phyloP scores from a whole-genome alignment of 1,140 invertebrate species.

The Amphibalanus amphitrite region DNA sequence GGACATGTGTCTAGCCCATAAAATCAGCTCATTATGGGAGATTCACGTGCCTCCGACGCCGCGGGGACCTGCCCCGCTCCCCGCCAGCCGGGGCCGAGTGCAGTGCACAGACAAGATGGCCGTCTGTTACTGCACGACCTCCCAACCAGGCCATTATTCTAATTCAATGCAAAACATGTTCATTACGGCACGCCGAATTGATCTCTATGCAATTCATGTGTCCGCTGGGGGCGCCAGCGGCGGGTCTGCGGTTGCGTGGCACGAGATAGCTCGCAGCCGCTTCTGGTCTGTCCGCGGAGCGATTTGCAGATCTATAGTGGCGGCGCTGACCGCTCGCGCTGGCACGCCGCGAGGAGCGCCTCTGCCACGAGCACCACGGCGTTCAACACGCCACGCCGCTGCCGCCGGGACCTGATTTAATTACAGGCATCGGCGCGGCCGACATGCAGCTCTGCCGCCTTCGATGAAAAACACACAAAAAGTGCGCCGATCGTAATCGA shows the following conservation, averaged over 20 bases:
- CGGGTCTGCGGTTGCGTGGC: neutral
- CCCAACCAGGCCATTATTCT: neutral
- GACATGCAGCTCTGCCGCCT: neutral
- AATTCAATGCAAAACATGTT: conserved; percentile 1
- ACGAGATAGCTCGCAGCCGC: neutral
- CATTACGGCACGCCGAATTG: neutral
- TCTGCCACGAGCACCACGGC: too few relatives aligned
- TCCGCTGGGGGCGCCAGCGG: neutral
- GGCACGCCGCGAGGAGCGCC: too few relatives aligned
- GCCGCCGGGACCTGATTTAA: neutral
- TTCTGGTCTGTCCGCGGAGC: neutral
- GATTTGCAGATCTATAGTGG: neutral
- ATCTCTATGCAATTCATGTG: neutral
- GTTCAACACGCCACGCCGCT: neutral
- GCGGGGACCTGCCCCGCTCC: too few relatives aligned
- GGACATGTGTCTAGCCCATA: neutral
- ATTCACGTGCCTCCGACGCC: neutral
- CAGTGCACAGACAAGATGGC: neutral
- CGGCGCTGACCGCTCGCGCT: too few relatives aligned
- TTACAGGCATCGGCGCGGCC: neutral
- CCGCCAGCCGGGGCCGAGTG: too few relatives aligned
- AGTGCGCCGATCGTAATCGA: neutral
- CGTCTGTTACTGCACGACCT: neutral
- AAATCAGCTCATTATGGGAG: neutral
- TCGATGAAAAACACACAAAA: neutral